Conservation (phyloP, 1,140 invertebrate genomes). For the Amphibalanus amphitrite region DNA sequence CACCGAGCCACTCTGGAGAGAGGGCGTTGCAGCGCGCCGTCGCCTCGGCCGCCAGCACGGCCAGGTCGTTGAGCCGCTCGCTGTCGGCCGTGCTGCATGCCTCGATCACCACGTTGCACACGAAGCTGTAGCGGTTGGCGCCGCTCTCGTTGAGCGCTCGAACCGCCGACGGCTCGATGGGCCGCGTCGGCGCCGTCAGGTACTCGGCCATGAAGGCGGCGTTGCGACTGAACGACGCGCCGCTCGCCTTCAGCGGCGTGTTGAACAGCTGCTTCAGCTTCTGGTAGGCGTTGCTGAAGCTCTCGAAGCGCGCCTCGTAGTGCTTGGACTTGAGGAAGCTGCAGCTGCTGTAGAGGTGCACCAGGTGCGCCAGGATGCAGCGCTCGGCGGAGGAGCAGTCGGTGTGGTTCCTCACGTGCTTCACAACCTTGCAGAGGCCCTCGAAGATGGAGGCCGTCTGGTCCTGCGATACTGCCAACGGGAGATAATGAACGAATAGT, state of each 20-base stretch:
- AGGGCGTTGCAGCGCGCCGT: constrained; percentile 83
- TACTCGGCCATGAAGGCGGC: constrained; percentile 49
- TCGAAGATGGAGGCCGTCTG: constrained; percentile 80
- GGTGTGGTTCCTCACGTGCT: constrained; percentile 74
- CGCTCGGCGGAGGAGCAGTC: constrained; percentile 88
- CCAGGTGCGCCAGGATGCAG: constrained; percentile 80
- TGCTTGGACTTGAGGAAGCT: constrained; percentile 47
- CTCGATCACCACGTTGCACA: constrained; percentile 77
- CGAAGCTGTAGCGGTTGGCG: constrained; percentile 71
- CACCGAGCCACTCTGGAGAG: constrained; percentile 76
- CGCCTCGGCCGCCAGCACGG: constrained; percentile 82
- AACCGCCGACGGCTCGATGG: constrained; percentile 31
- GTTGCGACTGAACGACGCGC: constrained; percentile 49
- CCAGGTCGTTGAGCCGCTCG: constrained; percentile 83
- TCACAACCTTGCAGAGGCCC: constrained; percentile 72
- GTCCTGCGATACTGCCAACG: constrained; percentile 71
- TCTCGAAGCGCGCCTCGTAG: constrained; percentile 53
- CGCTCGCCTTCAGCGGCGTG: constrained; percentile 51
- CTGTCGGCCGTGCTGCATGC: constrained; percentile 64
- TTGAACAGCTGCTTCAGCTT: constrained; percentile 74
- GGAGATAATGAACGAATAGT: too few relatives aligned
- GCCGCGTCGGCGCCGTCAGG: constrained; percentile 34
- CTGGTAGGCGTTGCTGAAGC: constrained; percentile 67
- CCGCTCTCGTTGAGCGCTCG: constrained; percentile 66
- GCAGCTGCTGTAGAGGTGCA: constrained; percentile 79